phyloP scores from a whole-genome alignment of 2,888 invertebrate genomes.

The Merodon equestris region DNA sequence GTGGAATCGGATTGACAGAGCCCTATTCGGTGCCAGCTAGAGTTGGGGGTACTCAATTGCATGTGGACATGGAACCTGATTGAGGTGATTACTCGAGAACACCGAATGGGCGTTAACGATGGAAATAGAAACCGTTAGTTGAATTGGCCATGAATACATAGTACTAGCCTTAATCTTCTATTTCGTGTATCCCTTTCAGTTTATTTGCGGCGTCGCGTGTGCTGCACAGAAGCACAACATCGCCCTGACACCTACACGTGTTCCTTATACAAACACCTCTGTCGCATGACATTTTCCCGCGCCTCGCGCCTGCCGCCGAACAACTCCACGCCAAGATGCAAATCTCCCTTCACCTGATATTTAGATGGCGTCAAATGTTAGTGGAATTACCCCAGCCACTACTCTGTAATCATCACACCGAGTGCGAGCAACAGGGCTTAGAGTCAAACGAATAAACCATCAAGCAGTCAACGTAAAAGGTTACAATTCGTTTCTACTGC shows the following conservation, averaged over 20 bases:
- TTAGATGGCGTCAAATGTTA: slow-evolving; percentile 68
- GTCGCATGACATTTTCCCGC: slow-evolving; percentile 62
- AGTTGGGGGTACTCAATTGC: slow-evolving; percentile 49
- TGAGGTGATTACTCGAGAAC: slow-evolving; percentile 66
- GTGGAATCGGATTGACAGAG: slow-evolving; percentile 45
- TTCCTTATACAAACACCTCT: slow-evolving; percentile 47
- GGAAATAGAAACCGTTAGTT: no score
- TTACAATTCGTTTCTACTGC: slow-evolving; percentile 53
- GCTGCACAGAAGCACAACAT: slow-evolving; percentile 23
- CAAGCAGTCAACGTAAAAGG: slow-evolving; percentile 58
- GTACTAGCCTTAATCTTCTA: no score
- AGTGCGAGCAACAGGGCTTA: slow-evolving; percentile 37
- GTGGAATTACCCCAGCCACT: slow-evolving; percentile 42
- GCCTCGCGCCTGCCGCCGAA: slow-evolving; percentile 51
- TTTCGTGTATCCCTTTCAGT: no score
- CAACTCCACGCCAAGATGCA: slow-evolving; percentile 47
- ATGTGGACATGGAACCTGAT: slow-evolving; percentile 64
- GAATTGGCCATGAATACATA: no score
- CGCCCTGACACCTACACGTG: slow-evolving; percentile 66
- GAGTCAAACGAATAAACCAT: slow-evolving; percentile 34
- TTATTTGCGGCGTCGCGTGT: slow-evolving; percentile 60
- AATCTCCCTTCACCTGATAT: slow-evolving; percentile 64
- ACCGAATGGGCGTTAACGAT: slow-evolving; percentile 54
- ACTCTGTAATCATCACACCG: slow-evolving; percentile 19
- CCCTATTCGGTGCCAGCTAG: slow-evolving; percentile 40